phyloP scores from a whole-genome alignment of 2,888 invertebrate genomes.

The Stomorhina lunata region DNA sequence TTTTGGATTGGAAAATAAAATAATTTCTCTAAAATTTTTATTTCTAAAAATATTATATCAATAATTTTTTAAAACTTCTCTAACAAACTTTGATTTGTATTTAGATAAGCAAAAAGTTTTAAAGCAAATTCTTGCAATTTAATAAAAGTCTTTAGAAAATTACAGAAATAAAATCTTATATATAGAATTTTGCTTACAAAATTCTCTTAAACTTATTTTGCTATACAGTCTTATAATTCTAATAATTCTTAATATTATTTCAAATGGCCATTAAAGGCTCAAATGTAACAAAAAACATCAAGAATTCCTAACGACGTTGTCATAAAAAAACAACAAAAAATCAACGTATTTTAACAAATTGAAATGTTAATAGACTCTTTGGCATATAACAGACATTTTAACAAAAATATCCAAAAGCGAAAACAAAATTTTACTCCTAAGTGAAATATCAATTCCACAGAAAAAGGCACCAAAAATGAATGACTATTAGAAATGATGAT shows the following conservation, averaged over 20 bases:
- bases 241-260: slow-evolving; percentile 11
- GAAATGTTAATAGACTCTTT: slow-evolving; percentile 16
- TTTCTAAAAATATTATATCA: too few species aligned
- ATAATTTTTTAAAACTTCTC: too few species aligned
- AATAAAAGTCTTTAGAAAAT: too few species aligned
- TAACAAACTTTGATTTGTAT: too few species aligned
- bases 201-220: too few species aligned
- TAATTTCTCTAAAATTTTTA: too few species aligned
- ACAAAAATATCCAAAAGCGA: slow-evolving; percentile 16
- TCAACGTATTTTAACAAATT: slow-evolving; percentile 26
- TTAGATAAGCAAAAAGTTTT: too few species aligned
- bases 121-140: too few species aligned
- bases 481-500: slow-evolving; percentile 25
- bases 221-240: too few species aligned
- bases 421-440: not conserved
- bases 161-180: too few species aligned
- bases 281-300: not conserved
- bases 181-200: too few species aligned
- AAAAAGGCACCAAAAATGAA: slow-evolving; percentile 6
- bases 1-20: too few species aligned
- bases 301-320: not conserved
- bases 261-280: not conserved
- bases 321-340: not conserved
- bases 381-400: slow-evolving; percentile 12
- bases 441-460: not conserved